Evolutionary conservation across 2,113 vertebrate species (phyloP).

Genomic region (Prunella himalayana): DNA sequence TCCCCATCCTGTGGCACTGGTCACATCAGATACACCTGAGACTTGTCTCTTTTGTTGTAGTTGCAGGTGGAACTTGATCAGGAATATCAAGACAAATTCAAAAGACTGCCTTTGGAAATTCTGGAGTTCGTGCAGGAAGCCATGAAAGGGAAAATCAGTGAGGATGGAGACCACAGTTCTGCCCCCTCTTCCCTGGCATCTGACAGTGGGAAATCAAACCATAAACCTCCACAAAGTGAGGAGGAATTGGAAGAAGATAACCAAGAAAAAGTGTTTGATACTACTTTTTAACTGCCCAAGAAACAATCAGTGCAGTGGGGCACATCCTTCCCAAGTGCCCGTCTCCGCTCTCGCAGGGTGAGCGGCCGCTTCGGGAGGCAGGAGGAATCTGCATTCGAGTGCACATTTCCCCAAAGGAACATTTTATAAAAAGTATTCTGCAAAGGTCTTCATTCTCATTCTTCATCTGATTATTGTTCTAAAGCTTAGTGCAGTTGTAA

Average conservation of each 20-base stretch:
- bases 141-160: conserved; percentile 85
- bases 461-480: conserved; percentile 44
- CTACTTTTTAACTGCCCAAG: conserved; percentile 79
- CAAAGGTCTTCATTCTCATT: conserved; percentile 44
- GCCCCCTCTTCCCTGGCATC: conserved; percentile 60
- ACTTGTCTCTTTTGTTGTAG: conserved; percentile 71
- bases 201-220: conserved; percentile 81
- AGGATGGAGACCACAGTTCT: conserved; percentile 78
- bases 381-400: conserved; percentile 58
- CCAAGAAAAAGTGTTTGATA: conserved; percentile 86
- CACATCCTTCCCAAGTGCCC: background rate
- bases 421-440: conserved; percentile 39
- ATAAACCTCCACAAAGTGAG: conserved; percentile 84
- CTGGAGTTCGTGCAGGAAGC: conserved; percentile 97
- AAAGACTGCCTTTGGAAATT: conserved; percentile 94
- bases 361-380: conserved; percentile 67
- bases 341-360: background rate
- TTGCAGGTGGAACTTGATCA: conserved; percentile 94
- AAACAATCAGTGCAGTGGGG: background rate
- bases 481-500: conserved; percentile 55
- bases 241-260: conserved; percentile 82
- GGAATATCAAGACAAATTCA: conserved; percentile 98
- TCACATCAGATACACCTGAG: background rate
- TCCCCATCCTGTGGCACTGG: background rate
- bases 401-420: conserved; percentile 52